Conservation (phyloP, 2,797 vertebrate genomes). For the Tapera naevia region DNA sequence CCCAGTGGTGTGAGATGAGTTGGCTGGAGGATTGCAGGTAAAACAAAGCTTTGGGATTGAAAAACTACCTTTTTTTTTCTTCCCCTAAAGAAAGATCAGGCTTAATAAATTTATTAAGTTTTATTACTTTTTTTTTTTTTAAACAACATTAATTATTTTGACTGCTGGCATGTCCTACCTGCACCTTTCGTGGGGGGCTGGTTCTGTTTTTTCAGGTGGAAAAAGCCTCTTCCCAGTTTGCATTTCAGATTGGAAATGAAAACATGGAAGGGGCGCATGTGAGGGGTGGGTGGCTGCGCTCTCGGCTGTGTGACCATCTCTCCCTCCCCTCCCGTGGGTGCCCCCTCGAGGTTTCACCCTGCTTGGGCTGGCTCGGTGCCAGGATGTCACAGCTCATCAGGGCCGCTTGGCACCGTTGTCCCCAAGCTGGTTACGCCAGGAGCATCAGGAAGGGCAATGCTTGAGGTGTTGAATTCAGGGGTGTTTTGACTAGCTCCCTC, state of each 20-base stretch:
- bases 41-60: neutral
- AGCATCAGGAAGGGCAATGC: neutral
- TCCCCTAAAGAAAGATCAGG: neutral
- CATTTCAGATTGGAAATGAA: accelerated
- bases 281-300: neutral
- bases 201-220: neutral
- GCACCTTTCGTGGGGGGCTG: neutral
- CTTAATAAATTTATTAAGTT: neutral
- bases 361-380: accelerated
- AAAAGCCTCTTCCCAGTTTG: neutral
- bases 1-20: accelerated
- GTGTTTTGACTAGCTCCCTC: accelerated
- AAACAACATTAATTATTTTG: neutral
- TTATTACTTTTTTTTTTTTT: neutral
- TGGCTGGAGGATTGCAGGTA: neutral
- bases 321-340: neutral
- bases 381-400: accelerated
- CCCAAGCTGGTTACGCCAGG: accelerated
- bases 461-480: neutral
- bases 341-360: accelerated
- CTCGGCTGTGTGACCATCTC: neutral
- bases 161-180: neutral
- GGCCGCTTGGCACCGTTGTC: accelerated
- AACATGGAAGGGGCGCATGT: accelerated
- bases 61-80: accelerated